These are phyloP conservation scores for Globicephala melas DNA, from an alignment of 2,113 vertebrate genomes.

Conservation along the genomic window DNA sequence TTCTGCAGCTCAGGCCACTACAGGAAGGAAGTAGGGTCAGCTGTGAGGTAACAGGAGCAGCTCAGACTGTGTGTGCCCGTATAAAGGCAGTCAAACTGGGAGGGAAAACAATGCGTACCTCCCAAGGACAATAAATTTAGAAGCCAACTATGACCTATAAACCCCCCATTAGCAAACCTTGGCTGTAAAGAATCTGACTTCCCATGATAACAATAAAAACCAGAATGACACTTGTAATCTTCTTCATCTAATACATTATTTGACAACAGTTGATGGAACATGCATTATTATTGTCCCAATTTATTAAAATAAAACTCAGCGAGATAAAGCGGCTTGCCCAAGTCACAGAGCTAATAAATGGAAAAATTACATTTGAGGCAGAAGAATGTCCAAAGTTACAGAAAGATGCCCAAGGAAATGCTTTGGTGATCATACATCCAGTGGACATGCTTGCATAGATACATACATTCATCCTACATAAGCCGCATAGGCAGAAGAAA, in stretches of 20 bases:
- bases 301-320: not conserved
- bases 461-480: not conserved
- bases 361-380: not conserved
- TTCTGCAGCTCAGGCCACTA: not conserved
- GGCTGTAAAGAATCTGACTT: not conserved
- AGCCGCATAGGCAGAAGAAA: not conserved
- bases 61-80: too few species aligned
- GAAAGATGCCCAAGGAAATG: not conserved
- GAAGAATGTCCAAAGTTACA: not conserved
- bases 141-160: not conserved
- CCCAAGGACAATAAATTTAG: not conserved
- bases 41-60: not conserved
- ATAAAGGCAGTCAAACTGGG: not conserved
- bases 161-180: not conserved
- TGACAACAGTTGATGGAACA: not conserved
- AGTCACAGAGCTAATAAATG: conserved; percentile 8
- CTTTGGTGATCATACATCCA: not conserved
- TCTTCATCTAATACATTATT: not conserved
- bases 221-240: not conserved
- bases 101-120: not conserved
- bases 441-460: too few species aligned
- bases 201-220: not conserved
- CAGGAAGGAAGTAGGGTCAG: not conserved
- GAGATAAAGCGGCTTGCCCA: not conserved
- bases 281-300: not conserved